Percentiles rank a stretch among this genome's conserved stretches.
Conservation (phyloP, 2,888 invertebrate species). For the Lochmaea capreae region DNA sequence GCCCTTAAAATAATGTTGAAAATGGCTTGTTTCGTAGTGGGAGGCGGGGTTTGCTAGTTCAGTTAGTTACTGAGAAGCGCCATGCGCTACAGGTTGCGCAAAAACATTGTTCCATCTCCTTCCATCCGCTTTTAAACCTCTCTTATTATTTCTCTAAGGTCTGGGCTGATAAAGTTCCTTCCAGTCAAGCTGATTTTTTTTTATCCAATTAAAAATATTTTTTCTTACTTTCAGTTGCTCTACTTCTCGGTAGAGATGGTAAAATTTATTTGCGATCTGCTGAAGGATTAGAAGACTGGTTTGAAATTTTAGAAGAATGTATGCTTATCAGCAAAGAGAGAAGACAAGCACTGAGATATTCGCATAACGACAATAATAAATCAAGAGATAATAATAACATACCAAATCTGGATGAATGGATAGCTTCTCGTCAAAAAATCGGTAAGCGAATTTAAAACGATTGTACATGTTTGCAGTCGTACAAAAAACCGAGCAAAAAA, state of each 20-base stretch:
- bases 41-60: too few relatives aligned
- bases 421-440: constrained; percentile 67
- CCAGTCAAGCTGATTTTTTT: neutral
- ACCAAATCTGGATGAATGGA: constrained; percentile 69
- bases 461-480: too few relatives aligned
- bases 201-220: constrained; percentile 4
- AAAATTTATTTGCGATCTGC: constrained; percentile 66
- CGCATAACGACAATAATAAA: constrained; percentile 63
- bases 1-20: too few relatives aligned
- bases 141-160: too few relatives aligned
- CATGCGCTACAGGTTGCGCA: too few relatives aligned
- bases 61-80: too few relatives aligned
- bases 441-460: constrained; percentile 56
- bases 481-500: too few relatives aligned
- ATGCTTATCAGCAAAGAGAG: constrained; percentile 74
- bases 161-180: too few relatives aligned
- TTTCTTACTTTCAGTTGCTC: constrained; percentile 65
- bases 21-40: too few relatives aligned
- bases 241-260: constrained; percentile 68
- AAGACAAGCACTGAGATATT: constrained; percentile 69
- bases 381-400: constrained; percentile 62
- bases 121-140: too few relatives aligned
- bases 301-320: constrained; percentile 75
- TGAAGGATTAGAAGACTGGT: constrained; percentile 75
- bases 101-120: too few relatives aligned